phyloP scores from a whole-genome alignment of 2,797 vertebrate genomes.

The Periparus ater region DNA sequence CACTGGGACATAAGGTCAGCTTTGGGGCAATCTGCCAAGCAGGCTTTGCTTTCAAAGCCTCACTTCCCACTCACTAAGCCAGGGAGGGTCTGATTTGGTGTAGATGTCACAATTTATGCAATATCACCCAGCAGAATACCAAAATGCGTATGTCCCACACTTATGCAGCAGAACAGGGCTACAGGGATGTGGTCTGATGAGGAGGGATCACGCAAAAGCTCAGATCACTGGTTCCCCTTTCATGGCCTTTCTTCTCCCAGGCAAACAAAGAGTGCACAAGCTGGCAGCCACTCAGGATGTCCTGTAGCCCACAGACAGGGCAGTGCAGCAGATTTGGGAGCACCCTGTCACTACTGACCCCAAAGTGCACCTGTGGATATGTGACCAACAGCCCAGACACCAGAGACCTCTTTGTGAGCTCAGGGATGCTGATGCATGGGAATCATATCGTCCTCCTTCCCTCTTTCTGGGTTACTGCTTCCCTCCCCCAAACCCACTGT shows the following conservation, averaged over 20 bases:
- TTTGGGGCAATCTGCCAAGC: not conserved
- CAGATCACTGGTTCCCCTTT: not conserved
- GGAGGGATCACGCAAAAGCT: not conserved
- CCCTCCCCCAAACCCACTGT: not conserved
- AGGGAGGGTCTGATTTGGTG: not conserved
- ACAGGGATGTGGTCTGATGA: not conserved
- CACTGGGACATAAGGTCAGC: not conserved
- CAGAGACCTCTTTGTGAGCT: not conserved
- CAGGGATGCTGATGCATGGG: not conserved
- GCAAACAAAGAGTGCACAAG: not conserved
- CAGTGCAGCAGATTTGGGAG: not conserved
- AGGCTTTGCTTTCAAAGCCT: constrained; percentile 1
- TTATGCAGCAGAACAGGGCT: not conserved
- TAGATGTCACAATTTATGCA: constrained; percentile 19
- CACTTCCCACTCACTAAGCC: not conserved
- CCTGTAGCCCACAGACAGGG: not conserved
- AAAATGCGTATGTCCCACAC: not conserved
- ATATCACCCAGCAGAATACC: not conserved
- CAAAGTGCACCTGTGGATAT: not conserved
- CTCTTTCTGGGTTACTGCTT: not conserved
- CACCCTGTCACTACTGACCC: not conserved
- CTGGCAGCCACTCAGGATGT: not conserved
- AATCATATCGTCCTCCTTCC: not conserved
- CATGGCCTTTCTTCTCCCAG: not conserved
- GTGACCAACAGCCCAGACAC: not conserved